Conservation (phyloP, 2,113 vertebrate species). For the Leptocoma aspasia region DNA sequence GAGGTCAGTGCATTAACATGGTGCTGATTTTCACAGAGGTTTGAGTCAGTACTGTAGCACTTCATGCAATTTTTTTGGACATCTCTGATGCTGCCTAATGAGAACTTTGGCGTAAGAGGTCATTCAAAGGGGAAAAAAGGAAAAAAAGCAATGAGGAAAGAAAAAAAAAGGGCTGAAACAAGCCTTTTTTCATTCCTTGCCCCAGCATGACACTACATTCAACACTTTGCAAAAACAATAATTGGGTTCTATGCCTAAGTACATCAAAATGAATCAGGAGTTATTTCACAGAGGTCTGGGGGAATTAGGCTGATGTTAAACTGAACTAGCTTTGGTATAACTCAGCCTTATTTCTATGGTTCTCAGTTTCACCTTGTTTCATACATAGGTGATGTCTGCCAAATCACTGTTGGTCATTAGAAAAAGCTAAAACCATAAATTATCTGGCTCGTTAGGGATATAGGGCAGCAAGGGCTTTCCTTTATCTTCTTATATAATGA, state of each 20-base stretch:
- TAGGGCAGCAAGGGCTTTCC: background rate
- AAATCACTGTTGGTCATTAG: background rate
- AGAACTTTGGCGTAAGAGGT: background rate
- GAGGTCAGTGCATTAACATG: background rate
- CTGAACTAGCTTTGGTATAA: background rate
- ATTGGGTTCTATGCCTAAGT: background rate
- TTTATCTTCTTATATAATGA: background rate
- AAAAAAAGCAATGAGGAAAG: background rate
- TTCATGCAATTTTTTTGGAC: background rate
- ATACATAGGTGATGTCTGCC: background rate
- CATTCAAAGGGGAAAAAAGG: background rate
- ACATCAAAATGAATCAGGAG: background rate
- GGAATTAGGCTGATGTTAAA: background rate
- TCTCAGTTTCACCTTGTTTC: background rate
- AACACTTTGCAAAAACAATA: background rate
- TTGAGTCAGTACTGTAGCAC: background rate
- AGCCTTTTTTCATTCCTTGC: background rate
- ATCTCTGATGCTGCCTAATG: background rate
- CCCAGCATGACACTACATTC: background rate
- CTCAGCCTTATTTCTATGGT: background rate
- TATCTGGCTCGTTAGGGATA: background rate
- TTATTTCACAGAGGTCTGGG: background rate
- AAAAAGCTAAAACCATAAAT: slow-evolving; percentile 10
- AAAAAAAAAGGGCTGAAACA: background rate
- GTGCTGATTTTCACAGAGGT: background rate